Evolutionary conservation across 2,888 invertebrate species (phyloP).

Genomic region (Schizotus pectinicornis): DNA sequence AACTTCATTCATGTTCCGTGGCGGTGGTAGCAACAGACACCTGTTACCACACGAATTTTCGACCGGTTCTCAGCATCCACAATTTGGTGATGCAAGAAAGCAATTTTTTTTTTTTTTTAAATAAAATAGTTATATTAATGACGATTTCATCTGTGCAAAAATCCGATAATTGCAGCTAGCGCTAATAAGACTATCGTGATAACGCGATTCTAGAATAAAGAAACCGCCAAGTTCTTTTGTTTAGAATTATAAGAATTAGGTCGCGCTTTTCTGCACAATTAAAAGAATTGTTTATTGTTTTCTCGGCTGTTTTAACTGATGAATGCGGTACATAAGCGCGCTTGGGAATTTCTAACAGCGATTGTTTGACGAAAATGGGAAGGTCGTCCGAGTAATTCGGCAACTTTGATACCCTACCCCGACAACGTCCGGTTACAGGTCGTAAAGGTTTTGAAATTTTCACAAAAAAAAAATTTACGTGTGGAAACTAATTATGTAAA

Average conservation of each 20-base stretch:
- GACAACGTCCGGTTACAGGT: neutral
- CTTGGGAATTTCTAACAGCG: slow-evolving; percentile 14
- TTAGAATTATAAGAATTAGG: slow-evolving; percentile 14
- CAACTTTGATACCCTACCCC: neutral
- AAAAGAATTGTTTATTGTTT: slow-evolving; percentile 11
- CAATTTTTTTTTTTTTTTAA: neutral
- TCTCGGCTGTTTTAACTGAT: slow-evolving; percentile 1
- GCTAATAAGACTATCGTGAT: neutral
- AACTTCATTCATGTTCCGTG: slow-evolving; percentile 12
- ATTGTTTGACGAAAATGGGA: neutral
- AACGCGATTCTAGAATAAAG: too few species aligned
- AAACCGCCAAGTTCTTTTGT: neutral
- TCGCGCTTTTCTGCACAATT: slow-evolving; percentile 20
- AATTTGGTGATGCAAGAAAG: slow-evolving; percentile 10
- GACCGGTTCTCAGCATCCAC: slow-evolving; percentile 1
- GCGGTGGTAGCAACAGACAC: slow-evolving; percentile 6
- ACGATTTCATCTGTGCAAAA: neutral
- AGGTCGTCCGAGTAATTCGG: neutral
- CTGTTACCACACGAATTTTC: slow-evolving; percentile 14
- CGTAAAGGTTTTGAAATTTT: too few species aligned
- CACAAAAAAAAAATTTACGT: too few species aligned
- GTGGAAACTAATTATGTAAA: too few species aligned
- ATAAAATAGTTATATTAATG: neutral
- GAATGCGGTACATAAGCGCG: slow-evolving; percentile 3
- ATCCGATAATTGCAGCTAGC: slow-evolving; percentile 1